Evolutionary conservation across 2,797 vertebrate genomes (phyloP).

Genomic region (Sebastes trivittatus): DNA sequence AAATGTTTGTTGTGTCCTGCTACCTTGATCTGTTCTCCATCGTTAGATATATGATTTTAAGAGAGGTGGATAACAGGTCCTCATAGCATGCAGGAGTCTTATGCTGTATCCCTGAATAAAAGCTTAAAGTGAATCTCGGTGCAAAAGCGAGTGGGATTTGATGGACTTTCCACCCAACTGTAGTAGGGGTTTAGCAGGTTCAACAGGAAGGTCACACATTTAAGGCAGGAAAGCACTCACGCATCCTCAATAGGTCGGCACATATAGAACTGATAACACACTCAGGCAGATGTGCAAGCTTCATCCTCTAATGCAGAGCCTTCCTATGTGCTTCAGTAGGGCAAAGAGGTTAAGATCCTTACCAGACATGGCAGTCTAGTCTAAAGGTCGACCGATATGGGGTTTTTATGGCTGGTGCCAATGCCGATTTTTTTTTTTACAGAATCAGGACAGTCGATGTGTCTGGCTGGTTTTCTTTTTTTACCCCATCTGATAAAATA

Average conservation of each 20-base stretch:
- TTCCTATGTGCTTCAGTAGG: background rate
- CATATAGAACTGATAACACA: constrained; percentile 12
- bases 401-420: no score
- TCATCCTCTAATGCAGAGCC: constrained; percentile 31
- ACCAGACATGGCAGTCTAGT: background rate
- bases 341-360: constrained; percentile 7
- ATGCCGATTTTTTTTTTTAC: no score
- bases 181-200: constrained; percentile 13
- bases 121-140: background rate
- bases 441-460: no score
- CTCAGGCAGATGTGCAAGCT: constrained; percentile 19
- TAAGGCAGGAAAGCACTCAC: background rate
- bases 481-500: no score
- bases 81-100: background rate
- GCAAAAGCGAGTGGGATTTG: background rate
- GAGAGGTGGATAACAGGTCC: background rate
- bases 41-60: background rate
- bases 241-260: background rate
- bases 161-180: background rate
- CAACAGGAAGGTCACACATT: background rate
- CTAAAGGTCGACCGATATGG: no score
- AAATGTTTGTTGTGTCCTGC: background rate
- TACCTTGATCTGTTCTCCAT: background rate
- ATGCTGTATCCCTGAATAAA: background rate
- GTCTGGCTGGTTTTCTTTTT: no score